Evolutionary conservation across 2,113 vertebrate genomes (phyloP).

Genomic region (Tretioscincus oriximinensis): DNA sequence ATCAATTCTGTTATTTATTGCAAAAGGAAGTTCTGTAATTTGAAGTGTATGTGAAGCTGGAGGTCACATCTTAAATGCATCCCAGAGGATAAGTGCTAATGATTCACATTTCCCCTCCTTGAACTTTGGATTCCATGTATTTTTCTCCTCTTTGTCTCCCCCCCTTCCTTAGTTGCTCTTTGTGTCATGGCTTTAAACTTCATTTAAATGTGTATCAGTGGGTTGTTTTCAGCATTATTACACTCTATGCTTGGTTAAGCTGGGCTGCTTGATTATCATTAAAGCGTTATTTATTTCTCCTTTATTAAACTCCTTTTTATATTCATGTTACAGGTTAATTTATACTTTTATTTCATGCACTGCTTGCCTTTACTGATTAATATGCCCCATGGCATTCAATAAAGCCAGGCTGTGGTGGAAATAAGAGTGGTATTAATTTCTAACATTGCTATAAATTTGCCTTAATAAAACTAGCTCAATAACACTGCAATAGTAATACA

Average conservation of each 20-base stretch:
- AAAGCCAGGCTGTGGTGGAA: conserved; percentile 80
- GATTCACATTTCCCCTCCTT: conserved; percentile 31
- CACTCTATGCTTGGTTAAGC: conserved; percentile 70
- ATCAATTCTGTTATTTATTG: not conserved
- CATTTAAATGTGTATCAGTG: conserved; percentile 59
- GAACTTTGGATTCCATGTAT: conserved; percentile 39
- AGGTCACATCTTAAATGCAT: not conserved
- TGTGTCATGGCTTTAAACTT: conserved; percentile 55
- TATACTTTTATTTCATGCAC: conserved; percentile 86
- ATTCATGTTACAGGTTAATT: conserved; percentile 83
- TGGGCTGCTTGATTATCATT: conserved; percentile 77
- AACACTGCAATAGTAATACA: conserved; percentile 73
- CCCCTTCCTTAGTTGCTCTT: not conserved
- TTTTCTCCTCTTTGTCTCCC: not conserved
- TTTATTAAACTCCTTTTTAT: conserved; percentile 80
- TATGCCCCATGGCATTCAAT: conserved; percentile 85
- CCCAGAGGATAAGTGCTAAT: not conserved
- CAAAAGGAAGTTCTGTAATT: not conserved
- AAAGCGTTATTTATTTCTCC: conserved; percentile 82
- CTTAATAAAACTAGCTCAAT: conserved; percentile 81
- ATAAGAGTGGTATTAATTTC: conserved; percentile 85
- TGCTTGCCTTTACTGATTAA: conserved; percentile 85
- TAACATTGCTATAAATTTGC: conserved; percentile 85
- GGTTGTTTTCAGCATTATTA: conserved; percentile 63
- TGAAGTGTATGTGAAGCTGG: not conserved